Evolutionary conservation across 2,888 invertebrate genomes (phyloP), one percentile per base, ranked within the genome.

Genomic region (Pristionchus exspectatus): DNA sequence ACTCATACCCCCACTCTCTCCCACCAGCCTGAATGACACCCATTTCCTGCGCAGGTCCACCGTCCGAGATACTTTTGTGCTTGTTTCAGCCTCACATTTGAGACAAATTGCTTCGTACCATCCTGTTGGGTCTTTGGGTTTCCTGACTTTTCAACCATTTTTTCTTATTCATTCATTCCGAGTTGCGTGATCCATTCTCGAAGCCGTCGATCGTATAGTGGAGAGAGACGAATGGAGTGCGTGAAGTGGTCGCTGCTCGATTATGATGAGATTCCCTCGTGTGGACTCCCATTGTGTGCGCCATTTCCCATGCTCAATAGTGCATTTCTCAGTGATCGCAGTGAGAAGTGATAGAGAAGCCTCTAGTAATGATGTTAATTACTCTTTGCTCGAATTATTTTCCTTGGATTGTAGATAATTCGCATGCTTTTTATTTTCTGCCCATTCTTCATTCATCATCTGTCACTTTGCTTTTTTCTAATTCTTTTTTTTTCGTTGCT

Each of bases 21-120:
- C 24, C 21, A 14, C 77, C 81, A 81, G 81, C 81, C 81, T 54
- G 81, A 81, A 50, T 81, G 81, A 81, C 81, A 50, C 81, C 50
- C 27, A 74, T 81, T 81, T 81, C 81, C 50, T 50, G 81, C 14
- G 24, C 2, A 50, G 44, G 44, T 12, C 44, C 44, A 10, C 24
- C 1, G 0, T 24, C 50, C 81, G 54, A 81, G 50, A 54, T 5
- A 5, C 50, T 50, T 27, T 44, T 77, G 21, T 2, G 27, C 27
- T 54, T 50, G n/a, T 27, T 27, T 81, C 50, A 18, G n/a, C n/a
- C n/a, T n/a, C n/a, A n/a, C n/a, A n/a, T n/a, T n/a, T n/a, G n/a
- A n/a, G n/a, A n/a, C n/a, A n/a, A n/a, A n/a, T n/a, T n/a, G n/a
- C n/a, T n/a, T n/a, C n/a, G n/a, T n/a, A n/a, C n/a, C n/a, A n/a